Evolutionary conservation across 2,888 invertebrate genomes (phyloP).

Genomic region (Leucania comma): DNA sequence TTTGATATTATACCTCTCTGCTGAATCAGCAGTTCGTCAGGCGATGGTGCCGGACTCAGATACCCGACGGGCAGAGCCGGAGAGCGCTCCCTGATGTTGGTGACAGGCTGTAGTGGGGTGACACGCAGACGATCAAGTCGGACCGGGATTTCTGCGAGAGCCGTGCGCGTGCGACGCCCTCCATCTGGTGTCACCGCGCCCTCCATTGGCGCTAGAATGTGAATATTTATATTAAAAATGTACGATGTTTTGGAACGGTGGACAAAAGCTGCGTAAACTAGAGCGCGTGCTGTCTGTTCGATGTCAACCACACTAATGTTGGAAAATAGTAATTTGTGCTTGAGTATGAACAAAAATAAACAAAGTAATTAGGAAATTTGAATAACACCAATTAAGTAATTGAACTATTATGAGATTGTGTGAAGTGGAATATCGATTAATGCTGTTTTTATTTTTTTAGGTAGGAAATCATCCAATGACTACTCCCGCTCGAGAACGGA

Average conservation of each 20-base stretch:
- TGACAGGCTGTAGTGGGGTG: constrained; percentile 82
- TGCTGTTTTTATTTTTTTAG: too few species aligned
- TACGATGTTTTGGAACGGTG: too few species aligned
- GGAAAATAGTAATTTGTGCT: too few species aligned
- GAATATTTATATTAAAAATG: too few species aligned
- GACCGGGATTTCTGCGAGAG: constrained; percentile 92
- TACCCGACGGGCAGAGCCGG: constrained; percentile 88
- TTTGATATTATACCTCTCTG: constrained; percentile 92
- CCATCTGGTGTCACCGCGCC: constrained; percentile 82
- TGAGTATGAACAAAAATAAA: too few species aligned
- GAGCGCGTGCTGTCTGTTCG: too few species aligned
- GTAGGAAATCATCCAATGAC: too few species aligned
- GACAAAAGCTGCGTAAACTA: too few species aligned
- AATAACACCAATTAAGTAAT: not conserved
- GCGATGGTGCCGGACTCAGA: constrained; percentile 93
- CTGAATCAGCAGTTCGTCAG: constrained; percentile 95
- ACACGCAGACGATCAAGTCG: constrained; percentile 89
- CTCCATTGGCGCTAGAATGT: constrained; percentile 75
- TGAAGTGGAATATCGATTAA: not conserved
- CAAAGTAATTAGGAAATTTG: too few species aligned
- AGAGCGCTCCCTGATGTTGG: constrained; percentile 84
- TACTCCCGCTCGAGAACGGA: too few species aligned
- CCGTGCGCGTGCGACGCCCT: constrained; percentile 90
- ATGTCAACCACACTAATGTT: too few species aligned
- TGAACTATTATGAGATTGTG: not conserved